phyloP scores from a whole-genome alignment of 2,797 vertebrate species.

The Helicolenus hilgendorfi region DNA sequence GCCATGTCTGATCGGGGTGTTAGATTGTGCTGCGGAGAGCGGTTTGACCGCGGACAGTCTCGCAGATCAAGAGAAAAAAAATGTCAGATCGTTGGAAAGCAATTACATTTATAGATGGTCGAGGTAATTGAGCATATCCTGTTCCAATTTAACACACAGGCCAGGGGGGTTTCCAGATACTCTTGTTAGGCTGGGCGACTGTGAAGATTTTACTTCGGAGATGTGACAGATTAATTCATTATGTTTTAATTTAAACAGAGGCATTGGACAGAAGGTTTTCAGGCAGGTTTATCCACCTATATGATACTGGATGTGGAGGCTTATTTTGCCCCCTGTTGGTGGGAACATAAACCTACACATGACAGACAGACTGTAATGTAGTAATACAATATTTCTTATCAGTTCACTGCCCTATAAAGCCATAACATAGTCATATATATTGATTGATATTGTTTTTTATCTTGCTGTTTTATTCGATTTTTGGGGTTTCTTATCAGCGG shows the following conservation, averaged over 20 bases:
- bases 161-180: constrained; percentile 5
- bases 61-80: constrained; percentile 5
- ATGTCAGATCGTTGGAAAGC: constrained; percentile 56
- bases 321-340: constrained; percentile 78
- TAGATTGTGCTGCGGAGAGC: constrained; percentile 5
- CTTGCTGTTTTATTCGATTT: not conserved
- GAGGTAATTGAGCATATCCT: constrained; percentile 71
- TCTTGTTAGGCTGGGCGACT: constrained; percentile 24
- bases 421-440: not conserved
- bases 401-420: not conserved
- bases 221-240: constrained; percentile 38
- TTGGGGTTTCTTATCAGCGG: not conserved
- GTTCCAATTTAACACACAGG: constrained; percentile 52
- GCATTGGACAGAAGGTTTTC: not conserved
- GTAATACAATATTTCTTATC: not conserved
- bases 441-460: not conserved
- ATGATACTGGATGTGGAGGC: not conserved
- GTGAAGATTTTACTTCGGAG: constrained; percentile 37
- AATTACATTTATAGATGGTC: constrained; percentile 64
- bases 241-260: not conserved
- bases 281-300: not conserved
- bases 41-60: constrained; percentile 4
- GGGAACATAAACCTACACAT: constrained; percentile 15
- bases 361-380: not conserved
- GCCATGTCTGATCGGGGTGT: not conserved